Conservation (phyloP, 2,797 vertebrate species). For the Enteromius viviparus region DNA sequence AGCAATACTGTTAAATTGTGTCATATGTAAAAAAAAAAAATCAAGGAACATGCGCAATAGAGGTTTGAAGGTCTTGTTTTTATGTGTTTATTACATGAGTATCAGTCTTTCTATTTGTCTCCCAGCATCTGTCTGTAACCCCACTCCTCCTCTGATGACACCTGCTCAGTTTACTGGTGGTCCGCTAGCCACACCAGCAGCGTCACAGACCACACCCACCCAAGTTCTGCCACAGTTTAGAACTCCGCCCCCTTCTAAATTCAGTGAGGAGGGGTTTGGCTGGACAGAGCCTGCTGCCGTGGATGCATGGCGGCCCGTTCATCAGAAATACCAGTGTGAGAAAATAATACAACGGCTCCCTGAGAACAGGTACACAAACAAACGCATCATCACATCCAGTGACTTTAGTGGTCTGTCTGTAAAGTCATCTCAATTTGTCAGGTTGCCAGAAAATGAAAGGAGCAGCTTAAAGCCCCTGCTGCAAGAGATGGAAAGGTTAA, state of each 20-base stretch:
- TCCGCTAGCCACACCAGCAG: not conserved
- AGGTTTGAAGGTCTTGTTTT: not conserved
- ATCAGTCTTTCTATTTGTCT: not conserved
- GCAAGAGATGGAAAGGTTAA: slow-evolving; percentile 71
- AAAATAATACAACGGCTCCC: slow-evolving; percentile 34
- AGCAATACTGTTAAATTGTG: not conserved
- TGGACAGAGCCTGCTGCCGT: slow-evolving; percentile 66
- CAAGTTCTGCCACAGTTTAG: slow-evolving; percentile 11
- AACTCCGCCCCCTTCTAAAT: slow-evolving; percentile 1
- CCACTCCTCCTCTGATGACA: slow-evolving; percentile 26
- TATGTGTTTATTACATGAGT: not conserved
- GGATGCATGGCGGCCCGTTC: slow-evolving; percentile 47
- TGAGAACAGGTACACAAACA: slow-evolving; percentile 51
- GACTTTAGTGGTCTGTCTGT: not conserved
- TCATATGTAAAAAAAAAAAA: not conserved
- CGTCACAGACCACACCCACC: not conserved
- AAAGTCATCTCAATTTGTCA: not conserved
- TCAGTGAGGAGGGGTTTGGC: slow-evolving; percentile 56
- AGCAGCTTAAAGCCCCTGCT: slow-evolving; percentile 65
- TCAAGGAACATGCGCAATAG: not conserved
- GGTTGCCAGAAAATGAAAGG: slow-evolving; percentile 65
- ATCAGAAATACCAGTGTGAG: not conserved
- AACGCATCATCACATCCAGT: slow-evolving; percentile 20
- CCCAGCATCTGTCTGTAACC: not conserved
- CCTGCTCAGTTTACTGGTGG: slow-evolving; percentile 31